phyloP scores from a whole-genome alignment of 1,140 invertebrate genomes.

The Drosophila tsacasi region DNA sequence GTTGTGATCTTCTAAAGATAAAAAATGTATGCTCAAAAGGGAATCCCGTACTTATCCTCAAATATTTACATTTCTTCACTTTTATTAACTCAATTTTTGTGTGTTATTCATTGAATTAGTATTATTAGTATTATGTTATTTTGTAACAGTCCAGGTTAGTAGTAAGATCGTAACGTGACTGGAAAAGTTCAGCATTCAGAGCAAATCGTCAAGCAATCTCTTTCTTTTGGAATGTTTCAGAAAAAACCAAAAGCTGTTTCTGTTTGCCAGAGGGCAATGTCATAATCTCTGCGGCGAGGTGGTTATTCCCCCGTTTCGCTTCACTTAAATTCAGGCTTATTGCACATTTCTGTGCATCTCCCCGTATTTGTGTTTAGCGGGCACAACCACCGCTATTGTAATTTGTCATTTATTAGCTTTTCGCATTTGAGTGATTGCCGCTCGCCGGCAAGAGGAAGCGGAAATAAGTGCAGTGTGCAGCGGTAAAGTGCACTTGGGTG shows the following conservation, averaged over 20 bases:
- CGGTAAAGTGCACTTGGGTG: slow-evolving; percentile 43
- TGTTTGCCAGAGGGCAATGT: slow-evolving; percentile 42
- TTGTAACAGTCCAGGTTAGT: background rate
- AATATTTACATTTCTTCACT: too few relatives aligned
- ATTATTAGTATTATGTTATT: background rate
- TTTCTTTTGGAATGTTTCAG: slow-evolving; percentile 1
- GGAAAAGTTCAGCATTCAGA: slow-evolving; percentile 22
- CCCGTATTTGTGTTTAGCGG: slow-evolving; percentile 25
- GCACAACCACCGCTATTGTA: slow-evolving; percentile 39
- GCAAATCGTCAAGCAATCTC: background rate
- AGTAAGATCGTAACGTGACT: slow-evolving; percentile 3
- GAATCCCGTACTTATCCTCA: background rate
- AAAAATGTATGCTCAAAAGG: background rate
- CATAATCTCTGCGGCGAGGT: slow-evolving; percentile 45
- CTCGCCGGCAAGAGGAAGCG: slow-evolving; percentile 57
- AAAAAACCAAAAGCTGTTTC: background rate
- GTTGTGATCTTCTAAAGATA: background rate
- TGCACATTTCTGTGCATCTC: slow-evolving; percentile 19
- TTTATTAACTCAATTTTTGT: background rate
- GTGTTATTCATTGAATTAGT: slow-evolving; percentile 4
- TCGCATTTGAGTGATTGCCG: slow-evolving; percentile 55
- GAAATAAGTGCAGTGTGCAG: slow-evolving; percentile 59
- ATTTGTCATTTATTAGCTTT: slow-evolving; percentile 80
- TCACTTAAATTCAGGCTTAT: slow-evolving; percentile 47
- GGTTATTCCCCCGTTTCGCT: slow-evolving; percentile 60